These are phyloP conservation scores for Chlorodrepanis virens DNA, from an alignment of 2,113 vertebrate species.

Conservation along the genomic window DNA sequence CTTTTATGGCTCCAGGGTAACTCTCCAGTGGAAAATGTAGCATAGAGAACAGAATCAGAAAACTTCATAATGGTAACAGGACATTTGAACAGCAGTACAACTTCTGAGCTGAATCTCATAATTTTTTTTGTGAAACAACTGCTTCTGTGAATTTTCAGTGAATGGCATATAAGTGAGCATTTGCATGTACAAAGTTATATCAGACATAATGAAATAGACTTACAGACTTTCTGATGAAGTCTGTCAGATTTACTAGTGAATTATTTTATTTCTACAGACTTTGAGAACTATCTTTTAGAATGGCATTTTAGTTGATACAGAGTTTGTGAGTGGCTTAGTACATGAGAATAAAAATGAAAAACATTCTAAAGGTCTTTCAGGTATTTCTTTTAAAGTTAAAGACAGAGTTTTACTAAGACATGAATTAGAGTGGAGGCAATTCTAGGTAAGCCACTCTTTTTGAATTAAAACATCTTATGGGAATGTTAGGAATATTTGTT, in stretches of 20 bases:
- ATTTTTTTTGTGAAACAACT: background rate
- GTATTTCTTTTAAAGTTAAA: background rate
- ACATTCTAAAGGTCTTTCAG: background rate
- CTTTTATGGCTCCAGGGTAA: background rate
- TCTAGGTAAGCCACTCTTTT: background rate
- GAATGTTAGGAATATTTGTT: background rate
- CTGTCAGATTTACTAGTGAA: background rate
- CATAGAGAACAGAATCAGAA: background rate
- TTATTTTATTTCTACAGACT: background rate
- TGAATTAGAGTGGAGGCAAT: background rate
- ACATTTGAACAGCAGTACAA: background rate
- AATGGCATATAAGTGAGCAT: background rate
- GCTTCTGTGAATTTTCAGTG: background rate
- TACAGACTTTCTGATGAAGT: background rate
- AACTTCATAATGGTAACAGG: background rate
- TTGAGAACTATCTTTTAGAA: background rate
- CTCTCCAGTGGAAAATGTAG: background rate
- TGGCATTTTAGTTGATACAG: background rate
- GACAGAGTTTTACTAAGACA: background rate
- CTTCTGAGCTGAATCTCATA: background rate
- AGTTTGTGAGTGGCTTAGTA: background rate
- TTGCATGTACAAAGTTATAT: background rate
- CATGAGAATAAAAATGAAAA: background rate
- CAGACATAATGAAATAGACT: background rate
- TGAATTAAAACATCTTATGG: background rate